Percentiles rank a stretch among this genome's conserved stretches.
These are phyloP conservation scores for Centropus bengalensis DNA, from an alignment of 2,113 vertebrate species.

Conservation along the genomic window DNA sequence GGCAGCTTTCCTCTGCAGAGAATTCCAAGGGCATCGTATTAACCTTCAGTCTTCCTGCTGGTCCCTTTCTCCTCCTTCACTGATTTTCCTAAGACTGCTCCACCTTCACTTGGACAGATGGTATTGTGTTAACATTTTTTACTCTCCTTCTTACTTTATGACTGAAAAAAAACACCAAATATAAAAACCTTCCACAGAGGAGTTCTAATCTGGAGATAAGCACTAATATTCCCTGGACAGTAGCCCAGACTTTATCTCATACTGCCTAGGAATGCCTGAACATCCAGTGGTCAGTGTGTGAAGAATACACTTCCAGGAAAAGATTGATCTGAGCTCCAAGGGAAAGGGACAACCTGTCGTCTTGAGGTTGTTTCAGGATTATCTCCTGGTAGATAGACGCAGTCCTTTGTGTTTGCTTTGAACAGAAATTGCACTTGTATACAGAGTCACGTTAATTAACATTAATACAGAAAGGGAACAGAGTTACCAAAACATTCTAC, in stretches of 20 bases:
- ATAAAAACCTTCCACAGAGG: background rate
- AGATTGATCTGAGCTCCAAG: background rate
- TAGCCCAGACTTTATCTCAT: background rate
- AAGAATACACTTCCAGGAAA: background rate
- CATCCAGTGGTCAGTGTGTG: accelerated
- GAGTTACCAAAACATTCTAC: background rate
- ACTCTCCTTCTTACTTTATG: background rate
- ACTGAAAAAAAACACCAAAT: background rate
- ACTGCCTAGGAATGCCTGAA: background rate
- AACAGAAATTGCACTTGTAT: background rate
- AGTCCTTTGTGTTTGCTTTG: background rate
- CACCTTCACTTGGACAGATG: background rate
- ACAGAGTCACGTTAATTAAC: background rate
- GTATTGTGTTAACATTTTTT: background rate
- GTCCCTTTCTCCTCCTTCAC: background rate
- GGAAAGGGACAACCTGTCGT: background rate
- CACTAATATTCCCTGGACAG: background rate
- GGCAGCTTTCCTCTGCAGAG: slow-evolving; percentile 21
- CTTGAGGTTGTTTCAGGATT: background rate
- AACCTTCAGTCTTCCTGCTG: background rate
- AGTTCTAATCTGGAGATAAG: background rate
- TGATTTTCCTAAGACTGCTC: background rate
- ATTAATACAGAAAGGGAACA: background rate
- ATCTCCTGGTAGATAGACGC: background rate
- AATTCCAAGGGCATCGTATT: background rate